phyloP scores from a whole-genome alignment of 2,113 vertebrate genomes.

The Myxocyprinus asiaticus region DNA sequence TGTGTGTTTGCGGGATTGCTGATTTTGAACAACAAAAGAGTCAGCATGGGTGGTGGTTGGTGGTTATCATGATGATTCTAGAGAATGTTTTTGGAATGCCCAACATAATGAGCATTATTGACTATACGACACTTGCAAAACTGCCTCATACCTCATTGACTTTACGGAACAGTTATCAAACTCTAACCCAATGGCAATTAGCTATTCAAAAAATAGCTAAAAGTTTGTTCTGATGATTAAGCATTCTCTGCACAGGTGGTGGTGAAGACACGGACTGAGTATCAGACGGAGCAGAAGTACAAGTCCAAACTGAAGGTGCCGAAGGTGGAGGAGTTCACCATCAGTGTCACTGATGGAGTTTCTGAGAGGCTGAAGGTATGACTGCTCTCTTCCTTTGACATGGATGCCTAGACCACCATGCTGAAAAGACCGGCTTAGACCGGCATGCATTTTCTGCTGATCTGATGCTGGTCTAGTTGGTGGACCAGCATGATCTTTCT shows the following conservation, averaged over 20 bases:
- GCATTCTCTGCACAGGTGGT: constrained; percentile 82
- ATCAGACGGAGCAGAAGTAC: constrained; percentile 96
- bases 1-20: too few species aligned
- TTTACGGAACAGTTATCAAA: background rate
- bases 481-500: too few species aligned
- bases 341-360: constrained; percentile 90
- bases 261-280: constrained; percentile 96
- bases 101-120: too few species aligned
- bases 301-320: constrained; percentile 92
- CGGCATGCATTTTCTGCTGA: too few species aligned
- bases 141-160: too few species aligned
- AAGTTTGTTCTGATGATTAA: background rate
- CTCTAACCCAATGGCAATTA: background rate
- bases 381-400: background rate
- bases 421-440: too few species aligned
- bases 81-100: too few species aligned
- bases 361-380: constrained; percentile 88
- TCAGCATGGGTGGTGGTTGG: too few species aligned
- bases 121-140: too few species aligned
- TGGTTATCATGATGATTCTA: too few species aligned
- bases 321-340: constrained; percentile 97
- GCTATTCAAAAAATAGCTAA: background rate
- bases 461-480: too few species aligned
- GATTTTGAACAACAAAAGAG: too few species aligned
- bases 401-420: background rate